Percentiles rank a stretch among this genome's conserved stretches.
These are phyloP conservation scores for Petrocephalus sullivani DNA, from an alignment of 2,797 vertebrate species.

Conservation along the genomic window DNA sequence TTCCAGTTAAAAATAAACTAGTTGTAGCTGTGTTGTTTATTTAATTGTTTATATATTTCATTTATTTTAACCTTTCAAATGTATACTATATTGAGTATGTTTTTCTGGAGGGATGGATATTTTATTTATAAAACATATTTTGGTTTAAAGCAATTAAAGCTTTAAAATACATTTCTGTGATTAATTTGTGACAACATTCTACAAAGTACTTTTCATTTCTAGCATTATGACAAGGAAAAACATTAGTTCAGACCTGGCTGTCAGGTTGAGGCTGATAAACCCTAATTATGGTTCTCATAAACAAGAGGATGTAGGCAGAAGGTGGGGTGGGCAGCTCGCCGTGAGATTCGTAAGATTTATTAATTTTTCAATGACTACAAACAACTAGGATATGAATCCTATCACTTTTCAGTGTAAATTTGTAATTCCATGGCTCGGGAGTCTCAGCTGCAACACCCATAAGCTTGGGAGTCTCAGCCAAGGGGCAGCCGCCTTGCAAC, in stretches of 20 bases:
- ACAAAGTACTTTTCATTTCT: not conserved
- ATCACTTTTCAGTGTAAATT: not conserved
- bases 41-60: not conserved
- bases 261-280: not conserved
- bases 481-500: too few species aligned
- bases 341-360: not conserved
- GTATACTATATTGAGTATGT: not conserved
- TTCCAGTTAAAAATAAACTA: not conserved
- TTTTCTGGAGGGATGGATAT: not conserved
- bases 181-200: not conserved
- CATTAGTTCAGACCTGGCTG: not conserved
- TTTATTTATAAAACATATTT: not conserved
- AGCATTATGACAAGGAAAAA: not conserved
- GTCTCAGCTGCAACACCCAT: too few species aligned
- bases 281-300: not conserved
- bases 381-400: not conserved
- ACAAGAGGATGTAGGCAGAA: not conserved
- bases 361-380: not conserved
- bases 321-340: not conserved
- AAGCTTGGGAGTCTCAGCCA: too few species aligned
- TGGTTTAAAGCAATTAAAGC: not conserved
- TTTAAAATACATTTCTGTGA: not conserved
- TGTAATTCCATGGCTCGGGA: not conserved
- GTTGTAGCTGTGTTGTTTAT: not conserved
- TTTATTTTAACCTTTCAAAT: not conserved